Evolutionary conservation across 2,113 vertebrate genomes (phyloP).

Genomic region (Ivindomyrus marchei): DNA sequence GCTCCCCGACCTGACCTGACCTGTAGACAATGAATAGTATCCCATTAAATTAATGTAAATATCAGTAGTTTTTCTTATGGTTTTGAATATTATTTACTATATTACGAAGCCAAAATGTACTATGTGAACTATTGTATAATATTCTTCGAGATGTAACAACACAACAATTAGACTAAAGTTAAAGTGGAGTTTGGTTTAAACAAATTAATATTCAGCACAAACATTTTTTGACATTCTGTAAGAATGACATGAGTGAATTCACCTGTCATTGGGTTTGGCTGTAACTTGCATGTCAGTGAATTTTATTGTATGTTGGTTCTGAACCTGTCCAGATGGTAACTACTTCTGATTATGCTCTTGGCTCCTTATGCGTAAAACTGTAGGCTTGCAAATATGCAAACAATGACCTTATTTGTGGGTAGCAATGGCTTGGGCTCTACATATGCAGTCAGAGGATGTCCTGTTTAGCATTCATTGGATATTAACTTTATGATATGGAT

Average conservation of each 20-base stretch:
- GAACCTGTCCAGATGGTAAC: not conserved
- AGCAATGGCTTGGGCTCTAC: not conserved
- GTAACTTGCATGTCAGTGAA: conserved; percentile 2
- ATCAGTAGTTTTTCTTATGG: not conserved
- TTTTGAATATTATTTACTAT: not conserved
- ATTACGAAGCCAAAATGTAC: not conserved
- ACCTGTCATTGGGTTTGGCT: not conserved
- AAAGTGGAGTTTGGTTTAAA: not conserved
- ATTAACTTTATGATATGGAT: not conserved
- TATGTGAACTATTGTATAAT: not conserved
- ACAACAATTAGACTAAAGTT: not conserved
- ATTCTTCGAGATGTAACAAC: not conserved
- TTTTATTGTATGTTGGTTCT: not conserved
- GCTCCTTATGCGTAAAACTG: not conserved
- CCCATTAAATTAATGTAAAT: not conserved
- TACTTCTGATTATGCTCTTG: not conserved
- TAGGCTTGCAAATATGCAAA: conserved; percentile 3
- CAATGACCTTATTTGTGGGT: not conserved
- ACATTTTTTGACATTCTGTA: not conserved
- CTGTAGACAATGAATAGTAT: not conserved
- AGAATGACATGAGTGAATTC: not conserved
- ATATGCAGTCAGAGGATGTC: not conserved
- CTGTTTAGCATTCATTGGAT: not conserved
- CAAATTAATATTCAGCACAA: not conserved
- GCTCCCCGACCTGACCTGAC: too few relatives aligned